Evolutionary conservation across 2,888 invertebrate species (phyloP), one percentile per base, ranked within the genome.

Genomic region (Cordilura impudica): DNA sequence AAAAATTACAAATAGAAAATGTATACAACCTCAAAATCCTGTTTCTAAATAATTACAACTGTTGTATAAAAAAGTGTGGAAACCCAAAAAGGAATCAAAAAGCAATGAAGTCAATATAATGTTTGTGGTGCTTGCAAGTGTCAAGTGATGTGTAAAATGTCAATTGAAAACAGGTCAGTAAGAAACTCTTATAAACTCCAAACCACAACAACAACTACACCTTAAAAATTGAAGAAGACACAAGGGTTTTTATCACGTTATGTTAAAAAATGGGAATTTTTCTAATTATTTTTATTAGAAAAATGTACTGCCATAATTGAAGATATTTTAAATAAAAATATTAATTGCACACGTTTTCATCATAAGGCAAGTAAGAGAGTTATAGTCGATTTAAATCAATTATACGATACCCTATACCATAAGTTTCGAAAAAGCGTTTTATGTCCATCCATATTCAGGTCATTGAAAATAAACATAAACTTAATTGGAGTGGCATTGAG

Each of bases 131-230:
- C 58, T 35, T 65, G 65, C 71, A 77, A 71, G 18, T 66, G 60
- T 71, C 76, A 70, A 70, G 31, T 71, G 76, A 77, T 66, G 76
- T 71, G 65, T 21, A 71, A 77, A 70, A 63, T 56, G 21, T 58
- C 63, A 70, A 60, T 60, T 69, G 54, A 75, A 75, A 61, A 69
- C 45, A 61, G 67, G 60, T 61, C 61, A 69, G 39, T 14, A 75
- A 31, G n/a, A 45, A 19, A 63, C 19, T 7, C 18, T 14, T 63
- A 8, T 8, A 43, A 23, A 51, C n/a, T 23, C 2, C 7, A 14
- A 4, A 14, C 12, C 5, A 31, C 12, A 14, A 31, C n/a, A 14
- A 63, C n/a, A 19, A 31, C 29, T n/a, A 51, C 2, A 31, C 4
- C 2, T 12, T 53, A 6, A 7, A 18, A 73, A 12, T 39, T 26